Percentiles rank a stretch among this genome's conserved stretches.
phyloP scores from a whole-genome alignment of 2,888 invertebrate genomes.

The Crioceris asparagi region DNA sequence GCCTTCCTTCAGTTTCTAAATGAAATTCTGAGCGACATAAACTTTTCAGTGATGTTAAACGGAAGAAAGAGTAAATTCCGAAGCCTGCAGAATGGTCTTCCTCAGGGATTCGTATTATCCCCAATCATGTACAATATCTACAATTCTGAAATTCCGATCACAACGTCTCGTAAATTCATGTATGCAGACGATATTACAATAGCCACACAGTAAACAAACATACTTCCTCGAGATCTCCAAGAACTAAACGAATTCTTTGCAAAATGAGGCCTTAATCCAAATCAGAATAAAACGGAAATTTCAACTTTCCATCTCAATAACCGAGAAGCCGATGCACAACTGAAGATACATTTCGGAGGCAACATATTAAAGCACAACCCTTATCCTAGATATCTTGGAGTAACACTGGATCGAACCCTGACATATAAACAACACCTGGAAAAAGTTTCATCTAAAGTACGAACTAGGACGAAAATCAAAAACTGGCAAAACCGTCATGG shows the following conservation, averaged over 20 bases:
- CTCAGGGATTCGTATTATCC: too few species aligned
- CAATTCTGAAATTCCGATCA: too few species aligned
- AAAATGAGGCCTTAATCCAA: background rate
- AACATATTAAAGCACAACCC: background rate
- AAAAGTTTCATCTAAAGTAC: background rate
- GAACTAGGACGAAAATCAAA: background rate
- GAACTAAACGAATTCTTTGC: background rate
- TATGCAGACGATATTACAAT: constrained; percentile 2
- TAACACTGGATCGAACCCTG: too few species aligned
- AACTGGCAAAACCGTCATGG: background rate
- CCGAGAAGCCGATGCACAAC: background rate
- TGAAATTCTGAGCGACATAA: too few species aligned
- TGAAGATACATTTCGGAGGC: background rate
- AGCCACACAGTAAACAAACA: background rate
- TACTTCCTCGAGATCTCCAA: background rate
- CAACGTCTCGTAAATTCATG: background rate
- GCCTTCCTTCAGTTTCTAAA: too few species aligned
- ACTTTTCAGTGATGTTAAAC: too few species aligned
- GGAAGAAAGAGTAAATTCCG: too few species aligned
- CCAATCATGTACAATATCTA: too few species aligned
- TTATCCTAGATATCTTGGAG: background rate
- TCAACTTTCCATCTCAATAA: background rate
- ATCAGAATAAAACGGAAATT: background rate
- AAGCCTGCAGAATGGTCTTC: too few species aligned
- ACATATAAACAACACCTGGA: constrained; percentile 1